Conservation (phyloP, 2,113 vertebrate species). For the Cavia aperea region DNA sequence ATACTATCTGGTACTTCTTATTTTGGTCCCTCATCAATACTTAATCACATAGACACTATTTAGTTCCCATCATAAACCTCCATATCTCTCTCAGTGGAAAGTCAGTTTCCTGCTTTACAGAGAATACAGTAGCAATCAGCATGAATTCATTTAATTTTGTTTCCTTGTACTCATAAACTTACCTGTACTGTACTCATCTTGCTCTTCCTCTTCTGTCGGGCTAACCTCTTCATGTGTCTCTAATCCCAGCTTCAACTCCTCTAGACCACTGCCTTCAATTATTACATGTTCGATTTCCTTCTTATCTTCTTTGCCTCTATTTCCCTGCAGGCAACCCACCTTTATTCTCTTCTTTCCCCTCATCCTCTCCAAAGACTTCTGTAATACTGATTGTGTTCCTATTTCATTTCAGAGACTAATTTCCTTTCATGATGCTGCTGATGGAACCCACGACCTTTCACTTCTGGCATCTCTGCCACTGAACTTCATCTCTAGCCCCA, state of each 20-base stretch:
- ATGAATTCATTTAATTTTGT: constrained; percentile 16
- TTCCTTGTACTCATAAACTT: neutral
- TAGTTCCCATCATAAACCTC: neutral
- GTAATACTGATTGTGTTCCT: neutral
- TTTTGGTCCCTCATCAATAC: constrained; percentile 14
- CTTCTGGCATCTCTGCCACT: neutral
- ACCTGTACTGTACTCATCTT: neutral
- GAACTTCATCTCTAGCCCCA: neutral
- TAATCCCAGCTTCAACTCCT: neutral
- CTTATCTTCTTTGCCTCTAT: neutral
- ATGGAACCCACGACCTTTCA: neutral
- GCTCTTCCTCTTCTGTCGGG: neutral
- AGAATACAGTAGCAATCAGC: neutral
- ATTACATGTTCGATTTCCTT: neutral
- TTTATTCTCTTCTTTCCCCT: neutral
- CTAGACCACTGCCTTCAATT: neutral
- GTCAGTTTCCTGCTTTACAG: neutral
- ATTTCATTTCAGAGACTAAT: neutral
- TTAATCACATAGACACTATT: constrained; percentile 19
- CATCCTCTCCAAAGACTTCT: neutral
- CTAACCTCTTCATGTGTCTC: neutral
- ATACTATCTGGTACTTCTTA: constrained; percentile 22
- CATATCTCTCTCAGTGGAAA: neutral
- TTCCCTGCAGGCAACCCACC: neutral
- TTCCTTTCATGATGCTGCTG: neutral